Evolutionary conservation across 2,797 vertebrate species (phyloP), one percentile per base, ranked within the genome.

Genomic region (Myiothlypis coronata): DNA sequence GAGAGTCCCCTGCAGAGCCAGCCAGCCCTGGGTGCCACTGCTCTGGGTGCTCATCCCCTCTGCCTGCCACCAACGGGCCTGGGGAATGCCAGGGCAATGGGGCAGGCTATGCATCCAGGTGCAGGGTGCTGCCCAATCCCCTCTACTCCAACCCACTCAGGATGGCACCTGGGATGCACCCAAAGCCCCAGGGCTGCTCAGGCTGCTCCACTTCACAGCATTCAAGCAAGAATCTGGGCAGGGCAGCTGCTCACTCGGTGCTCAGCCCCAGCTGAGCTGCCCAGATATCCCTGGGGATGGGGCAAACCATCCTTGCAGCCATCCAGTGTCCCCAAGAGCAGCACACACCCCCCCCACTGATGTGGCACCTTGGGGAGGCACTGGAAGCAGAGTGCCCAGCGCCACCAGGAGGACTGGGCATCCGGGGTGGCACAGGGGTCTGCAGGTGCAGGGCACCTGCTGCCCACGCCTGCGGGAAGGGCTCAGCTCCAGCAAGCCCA

Each of bases 371-470:
- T 55, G 41, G 13, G 27, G 39, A 70, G 17, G 43, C 3, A 2
- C 19, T 55, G 76, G 57, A 17, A 75, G 14, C 63, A 71, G 49
- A 14, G 7, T 43, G 30, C 14, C 41, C 41, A 41, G 53, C 4
- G 2, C 14, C 8, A 32, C 19, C 0, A 0, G 32, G 37, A 30
- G n/a, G 8, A 35, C 7, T 46, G 23, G 55, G 53, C 37, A 79
- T 46, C 71, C 0, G 2, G 12, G 27, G 4, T 34, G 35, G 41
- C 44, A 67, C 34, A 49, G 17, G 60, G 82, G 15, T 82, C 61
- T 56, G 81, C 83, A 89, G 83, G 85, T 86, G 80, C 93, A 90
- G 47, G 47, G 44, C 37, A 72, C 80, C 67, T 43, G 2, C 86
- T 87, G 56, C 69, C 64, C 46, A 55, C 14, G 27, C n/a, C 43